Percentiles rank a stretch among this genome's conserved stretches.
Evolutionary conservation across 1,140 invertebrate genomes (phyloP).

Genomic region (Ganaspis sp.): DNA sequence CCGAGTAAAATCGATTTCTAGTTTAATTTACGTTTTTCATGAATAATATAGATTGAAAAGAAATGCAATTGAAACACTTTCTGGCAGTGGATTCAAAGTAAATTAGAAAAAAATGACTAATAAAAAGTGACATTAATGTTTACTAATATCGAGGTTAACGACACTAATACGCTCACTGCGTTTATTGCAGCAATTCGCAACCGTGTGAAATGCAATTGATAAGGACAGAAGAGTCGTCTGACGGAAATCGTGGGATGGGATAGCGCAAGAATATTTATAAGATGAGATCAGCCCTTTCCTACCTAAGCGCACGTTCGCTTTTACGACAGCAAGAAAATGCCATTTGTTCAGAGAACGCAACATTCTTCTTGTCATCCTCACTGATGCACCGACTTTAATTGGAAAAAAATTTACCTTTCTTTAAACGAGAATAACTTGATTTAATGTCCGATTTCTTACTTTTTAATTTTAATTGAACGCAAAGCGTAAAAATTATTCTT

Average conservation of each 20-base stretch:
- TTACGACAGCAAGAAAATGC: constrained; percentile 5
- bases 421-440: not conserved
- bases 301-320: not conserved
- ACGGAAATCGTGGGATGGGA: constrained; percentile 37
- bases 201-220: constrained; percentile 7
- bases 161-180: not conserved
- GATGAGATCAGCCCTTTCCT: constrained; percentile 58
- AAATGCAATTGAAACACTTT: not conserved
- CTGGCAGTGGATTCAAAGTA: not conserved
- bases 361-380: constrained; percentile 4
- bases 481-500: not conserved
- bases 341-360: constrained; percentile 10
- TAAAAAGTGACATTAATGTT: not conserved
- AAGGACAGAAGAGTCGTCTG: not conserved
- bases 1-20: too few relatives aligned
- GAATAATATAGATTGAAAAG: too few relatives aligned
- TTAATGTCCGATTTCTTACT: not conserved
- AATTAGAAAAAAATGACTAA: not conserved
- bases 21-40: too few relatives aligned
- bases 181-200: not conserved
- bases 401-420: not conserved
- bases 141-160: not conserved
- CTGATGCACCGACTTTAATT: constrained; percentile 16
- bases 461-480: not conserved
- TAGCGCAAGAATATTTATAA: constrained; percentile 48